A percentile compares a stretch with the other conserved stretches of the same genome.
phyloP scores from a whole-genome alignment of 1,140 invertebrate genomes.

The Macrobrachium rosenbergii region DNA sequence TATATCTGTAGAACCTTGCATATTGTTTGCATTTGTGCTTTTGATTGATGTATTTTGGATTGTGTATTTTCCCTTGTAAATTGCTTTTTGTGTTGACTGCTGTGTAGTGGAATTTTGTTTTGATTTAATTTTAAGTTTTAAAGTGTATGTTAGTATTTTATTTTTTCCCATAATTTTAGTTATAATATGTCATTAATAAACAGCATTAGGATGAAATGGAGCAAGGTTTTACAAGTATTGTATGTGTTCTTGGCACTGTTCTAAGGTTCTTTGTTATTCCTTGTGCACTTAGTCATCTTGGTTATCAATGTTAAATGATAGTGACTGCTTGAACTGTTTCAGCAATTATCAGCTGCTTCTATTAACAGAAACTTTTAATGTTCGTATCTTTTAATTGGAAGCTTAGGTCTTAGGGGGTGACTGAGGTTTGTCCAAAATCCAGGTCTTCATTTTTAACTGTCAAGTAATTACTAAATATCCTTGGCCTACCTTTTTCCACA shows the following conservation, averaged over 20 bases:
- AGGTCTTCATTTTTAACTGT: background rate
- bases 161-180: no score
- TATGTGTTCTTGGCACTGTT: no score
- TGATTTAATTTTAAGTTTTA: no score
- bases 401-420: slow-evolving; percentile 25
- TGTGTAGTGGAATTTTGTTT: background rate
- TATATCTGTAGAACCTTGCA: slow-evolving; percentile 60
- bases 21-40: slow-evolving; percentile 15
- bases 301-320: slow-evolving; percentile 9
- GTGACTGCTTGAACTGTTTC: slow-evolving; percentile 34
- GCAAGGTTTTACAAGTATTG: slow-evolving; percentile 48
- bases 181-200: no score
- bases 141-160: no score
- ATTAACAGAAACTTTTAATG: background rate
- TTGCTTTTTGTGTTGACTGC: background rate
- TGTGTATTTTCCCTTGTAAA: background rate
- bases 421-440: slow-evolving; percentile 1
- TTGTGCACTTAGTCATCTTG: slow-evolving; percentile 7
- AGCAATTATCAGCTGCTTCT: background rate
- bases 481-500: background rate
- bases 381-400: background rate
- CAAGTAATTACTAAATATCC: slow-evolving; percentile 19
- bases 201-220: background rate
- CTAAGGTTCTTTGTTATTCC: slow-evolving; percentile 23
- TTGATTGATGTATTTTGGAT: background rate